Evolutionary conservation across 2,797 vertebrate genomes (phyloP), one percentile per base, ranked within the genome.

Genomic region (Knipowitschia caucasica): DNA sequence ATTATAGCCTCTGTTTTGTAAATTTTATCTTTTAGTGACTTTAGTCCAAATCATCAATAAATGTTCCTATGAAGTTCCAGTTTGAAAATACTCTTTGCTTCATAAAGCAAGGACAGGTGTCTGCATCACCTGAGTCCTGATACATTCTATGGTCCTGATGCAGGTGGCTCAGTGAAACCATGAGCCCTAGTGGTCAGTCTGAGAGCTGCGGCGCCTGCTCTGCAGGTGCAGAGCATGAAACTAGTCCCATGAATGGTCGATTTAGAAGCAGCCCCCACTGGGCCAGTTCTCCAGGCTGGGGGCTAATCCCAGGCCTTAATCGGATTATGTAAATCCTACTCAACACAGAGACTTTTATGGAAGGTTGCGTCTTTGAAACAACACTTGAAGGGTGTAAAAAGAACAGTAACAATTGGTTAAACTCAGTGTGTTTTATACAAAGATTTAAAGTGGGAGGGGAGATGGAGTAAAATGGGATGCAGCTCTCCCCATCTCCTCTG

Each of bases 301-400:
- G 83, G 88, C 87, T 95, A 96, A 98, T 95, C 94, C 92, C 73
- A 65, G 57, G 71, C 64, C 92, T 67, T 92, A 98, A 99, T 98
- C 94, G 91, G 95, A 98, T 99, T 98, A 99, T 99, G 96, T 90
- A 96, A 98, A 99, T 98, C 89, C 86, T 93, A 90, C 93, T 96
- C 92, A 92, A 84, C 77, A 83, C 84, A 83, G 85, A 88, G 85
- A 83, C 83, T 88, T 89, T 90, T 88, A 88, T 87, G 82, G 87
- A 86, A 89, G 80, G 79, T 83, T 89, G 85, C 71, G 64, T 89
- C 87, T 89, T 87, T 90, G 86, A 90, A 91, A 89, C 87, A 89
- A 90, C 89, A 91, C 89, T 91, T 90, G 87, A 91, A 88, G 85
- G 87, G 87, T 88, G 85, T 83, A 87, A 85, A 88, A 87, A 78